Evolutionary conservation across 37 sponge, comb jelly and placozoan species (phyloP), one percentile per base, ranked within the genome.

Genomic region (Ephydatia muelleri): DNA sequence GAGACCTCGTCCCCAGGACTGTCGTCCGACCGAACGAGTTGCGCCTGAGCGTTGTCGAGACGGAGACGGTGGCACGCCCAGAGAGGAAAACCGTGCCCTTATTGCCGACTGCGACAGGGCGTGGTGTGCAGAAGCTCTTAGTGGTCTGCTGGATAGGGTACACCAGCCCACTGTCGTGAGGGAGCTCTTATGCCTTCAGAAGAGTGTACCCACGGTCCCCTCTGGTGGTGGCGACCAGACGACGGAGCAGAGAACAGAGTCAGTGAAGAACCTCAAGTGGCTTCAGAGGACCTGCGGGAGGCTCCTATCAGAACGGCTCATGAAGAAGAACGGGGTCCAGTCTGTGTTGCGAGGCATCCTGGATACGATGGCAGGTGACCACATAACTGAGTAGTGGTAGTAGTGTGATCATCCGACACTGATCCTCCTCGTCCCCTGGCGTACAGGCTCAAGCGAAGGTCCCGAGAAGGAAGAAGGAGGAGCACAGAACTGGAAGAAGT

Each of bases 261-360:
- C 43, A 6, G 40, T 76, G 38, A 32, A 21, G 13, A 75, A 49
- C 37, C 88, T 80, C 22, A 80, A 36, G 68, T 95, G 96, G 96
- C 68, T 93, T 5, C 82, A 65, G 25, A 79, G 33, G 57, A 80
- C 80, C 0, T 93, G 96, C 83, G 96, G 96, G 29, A 40, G 66
- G 80, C 75, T 93, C 66, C 79, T 95, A 33, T 93, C 96, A 35
- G 76, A 84, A 36, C 29, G 83, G 67, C 88, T 95, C 19, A 76
- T 95, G 85, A 66, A 87, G 28, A 68, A 70, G 57, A 87, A 87
- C 72, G 96, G 96, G 67, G 81, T 95, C 8, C 67, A 80, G 19
- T 65, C 76, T 78, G 83, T 92, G 26, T 29, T 92, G 13, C 38
- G 39, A 27, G 96, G 87, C 0, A 82, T 91, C 57, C 66, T 89